Percentiles rank a stretch among this genome's conserved stretches.
Evolutionary conservation across 2,888 invertebrate genomes (phyloP).

Genomic region (Dynastes hyllus): DNA sequence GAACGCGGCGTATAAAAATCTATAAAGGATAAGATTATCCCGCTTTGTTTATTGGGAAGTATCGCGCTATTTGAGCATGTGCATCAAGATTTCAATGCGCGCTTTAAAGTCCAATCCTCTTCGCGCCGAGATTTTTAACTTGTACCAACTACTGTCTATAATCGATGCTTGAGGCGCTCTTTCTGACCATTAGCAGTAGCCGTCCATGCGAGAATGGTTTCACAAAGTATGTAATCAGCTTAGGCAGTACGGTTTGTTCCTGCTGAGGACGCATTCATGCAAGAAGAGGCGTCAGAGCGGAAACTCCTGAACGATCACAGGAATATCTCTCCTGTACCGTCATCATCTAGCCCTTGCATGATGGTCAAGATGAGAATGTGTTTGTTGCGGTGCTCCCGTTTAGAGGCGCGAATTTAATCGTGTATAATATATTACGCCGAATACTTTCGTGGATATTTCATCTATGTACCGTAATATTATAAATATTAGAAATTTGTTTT

Average conservation of each 20-base stretch:
- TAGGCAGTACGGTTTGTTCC: slow-evolving; percentile 65
- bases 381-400: slow-evolving; percentile 43
- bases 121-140: slow-evolving; percentile 50
- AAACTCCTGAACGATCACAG: slow-evolving; percentile 68
- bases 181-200: slow-evolving; percentile 58
- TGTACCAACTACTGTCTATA: slow-evolving; percentile 52
- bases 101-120: slow-evolving; percentile 7
- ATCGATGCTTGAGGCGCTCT: slow-evolving; percentile 60
- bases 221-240: slow-evolving; percentile 70
- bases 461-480: not conserved
- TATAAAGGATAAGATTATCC: no score
- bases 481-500: no score
- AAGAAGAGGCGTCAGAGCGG: slow-evolving; percentile 67
- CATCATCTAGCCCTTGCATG: slow-evolving; percentile 55
- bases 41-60: no score
- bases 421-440: slow-evolving; percentile 46
- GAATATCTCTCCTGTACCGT: slow-evolving; percentile 60
- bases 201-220: slow-evolving; percentile 68
- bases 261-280: slow-evolving; percentile 70
- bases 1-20: no score
- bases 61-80: no score
- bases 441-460: slow-evolving; percentile 30
- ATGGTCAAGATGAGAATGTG: slow-evolving; percentile 53
- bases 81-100: not conserved
- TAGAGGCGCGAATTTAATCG: slow-evolving; percentile 50